A percentile compares a stretch with the other conserved stretches of the same genome.
Conservation (phyloP, 2,113 vertebrate species). For the Hemiprocne comata region DNA sequence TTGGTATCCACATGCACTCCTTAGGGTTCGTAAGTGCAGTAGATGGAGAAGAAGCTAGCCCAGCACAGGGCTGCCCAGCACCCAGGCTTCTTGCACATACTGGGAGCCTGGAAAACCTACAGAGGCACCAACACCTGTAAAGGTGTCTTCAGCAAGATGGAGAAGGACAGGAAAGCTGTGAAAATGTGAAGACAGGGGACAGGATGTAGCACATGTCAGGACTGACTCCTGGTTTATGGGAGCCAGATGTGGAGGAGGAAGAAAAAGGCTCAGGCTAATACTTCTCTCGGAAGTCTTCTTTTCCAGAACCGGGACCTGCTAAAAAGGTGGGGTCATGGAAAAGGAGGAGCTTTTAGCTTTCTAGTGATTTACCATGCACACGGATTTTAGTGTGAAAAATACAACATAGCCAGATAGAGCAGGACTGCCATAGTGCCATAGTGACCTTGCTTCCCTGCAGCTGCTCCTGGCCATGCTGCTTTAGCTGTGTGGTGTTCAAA, state of each 20-base stretch:
- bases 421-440: neutral
- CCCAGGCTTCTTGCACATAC: neutral
- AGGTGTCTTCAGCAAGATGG: neutral
- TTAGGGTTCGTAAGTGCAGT: neutral
- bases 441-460: neutral
- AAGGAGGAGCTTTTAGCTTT: neutral
- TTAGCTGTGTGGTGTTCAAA: neutral
- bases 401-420: rapidly evolving
- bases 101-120: neutral
- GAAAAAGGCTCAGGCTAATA: neutral
- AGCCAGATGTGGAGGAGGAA: neutral
- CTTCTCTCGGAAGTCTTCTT: neutral
- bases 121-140: neutral
- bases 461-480: neutral
- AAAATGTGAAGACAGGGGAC: neutral
- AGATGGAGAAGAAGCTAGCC: neutral
- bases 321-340: neutral
- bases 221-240: neutral
- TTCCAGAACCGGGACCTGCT: neutral
- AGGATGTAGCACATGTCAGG: neutral
- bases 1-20: neutral
- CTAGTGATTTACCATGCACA: neutral
- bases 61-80: neutral
- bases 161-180: neutral
- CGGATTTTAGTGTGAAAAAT: neutral